Conservation (phyloP, 2,888 invertebrate genomes). For the Folsomia manolachei region DNA sequence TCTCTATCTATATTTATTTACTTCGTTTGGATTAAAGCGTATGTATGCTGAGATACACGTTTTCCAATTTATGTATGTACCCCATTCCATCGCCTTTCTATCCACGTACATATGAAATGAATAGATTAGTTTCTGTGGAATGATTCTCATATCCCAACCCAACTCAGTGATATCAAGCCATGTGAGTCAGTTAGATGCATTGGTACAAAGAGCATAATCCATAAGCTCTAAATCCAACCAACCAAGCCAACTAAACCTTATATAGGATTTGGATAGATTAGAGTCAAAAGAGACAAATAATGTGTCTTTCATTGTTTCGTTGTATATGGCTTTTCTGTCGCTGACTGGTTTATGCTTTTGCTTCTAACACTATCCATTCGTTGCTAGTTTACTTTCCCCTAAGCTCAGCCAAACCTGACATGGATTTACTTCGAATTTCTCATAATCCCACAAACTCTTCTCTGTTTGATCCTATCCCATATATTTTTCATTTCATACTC, state of each 20-base stretch:
- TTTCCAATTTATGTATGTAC: not conserved
- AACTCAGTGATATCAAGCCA: too few relatives aligned
- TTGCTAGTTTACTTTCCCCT: not conserved
- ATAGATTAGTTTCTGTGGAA: conserved; percentile 15
- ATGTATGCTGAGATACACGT: not conserved
- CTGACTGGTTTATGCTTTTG: too few relatives aligned
- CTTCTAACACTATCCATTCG: too few relatives aligned
- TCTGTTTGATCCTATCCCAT: conserved; percentile 1
- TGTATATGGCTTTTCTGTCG: too few relatives aligned
- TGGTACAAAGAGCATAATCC: not conserved
- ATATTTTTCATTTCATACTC: too few relatives aligned
- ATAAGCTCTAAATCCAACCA: conserved; percentile 16
- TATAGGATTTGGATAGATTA: not conserved
- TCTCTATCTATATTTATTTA: not conserved
- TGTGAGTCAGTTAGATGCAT: not conserved
- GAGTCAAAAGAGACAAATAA: not conserved
- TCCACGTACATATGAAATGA: not conserved
- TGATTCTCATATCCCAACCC: not conserved
- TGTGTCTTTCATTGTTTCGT: not conserved
- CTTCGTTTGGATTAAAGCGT: too few relatives aligned
- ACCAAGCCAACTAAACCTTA: not conserved
- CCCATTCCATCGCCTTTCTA: too few relatives aligned
- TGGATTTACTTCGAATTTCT: not conserved
- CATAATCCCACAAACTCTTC: conserved; percentile 15
- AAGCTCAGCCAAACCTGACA: not conserved